Base-by-base conservation (phyloP, 35 echinoderm and acorn worm species). In the Apostichopus parvimensis region DNA sequence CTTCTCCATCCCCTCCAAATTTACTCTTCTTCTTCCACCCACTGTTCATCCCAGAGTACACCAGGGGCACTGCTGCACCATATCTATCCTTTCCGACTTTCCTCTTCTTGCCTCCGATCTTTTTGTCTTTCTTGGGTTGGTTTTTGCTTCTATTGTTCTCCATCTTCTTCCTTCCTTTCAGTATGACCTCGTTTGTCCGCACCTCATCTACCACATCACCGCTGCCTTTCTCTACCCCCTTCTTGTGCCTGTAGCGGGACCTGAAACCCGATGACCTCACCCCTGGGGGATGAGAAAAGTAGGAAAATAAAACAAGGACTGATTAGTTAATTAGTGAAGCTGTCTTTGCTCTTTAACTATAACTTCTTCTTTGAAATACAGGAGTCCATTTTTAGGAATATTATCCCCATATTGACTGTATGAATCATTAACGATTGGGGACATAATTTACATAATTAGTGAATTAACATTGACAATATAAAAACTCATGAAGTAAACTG, bases 231-330 rank as follows among this genome's bases (percentile, higher is more conserved):
- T 91, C 34, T 15, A 23, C 61, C 8, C 68, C 86, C 85, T 87
- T 56, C 22, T 88, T 88, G 86, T 91, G 54, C 73, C 76, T 15
- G 77, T 91, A 68, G 12, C 89, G 34, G 28, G 61, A 91, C 56
- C 77, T 53, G 75, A 91, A 91, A 21, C 89, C 89, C 6, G 89
- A 91, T 11, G 89, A 78, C 57, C 89, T 78, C 28, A 91, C 59
- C 15, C 89, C 89, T 91, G 89, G 71, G 24, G 73, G n/a, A 64
- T 9, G n/a, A 6, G 79, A 24, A 24, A 82, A 9, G 55, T 6
- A 1, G 21, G 5, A 20, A 6, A n/a, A 7, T 18, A 18, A 61
- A 61, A 12, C 8, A 61, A 2, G 8, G 58, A 61, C 58, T 8
- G 58, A 61, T 61, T 45, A 45, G 34, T 45, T 45, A 45, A 45